Percentiles rank a stretch among this genome's conserved stretches.
These are phyloP conservation scores for Oligia latruncula DNA, from an alignment of 2,888 invertebrate genomes.

Conservation along the genomic window DNA sequence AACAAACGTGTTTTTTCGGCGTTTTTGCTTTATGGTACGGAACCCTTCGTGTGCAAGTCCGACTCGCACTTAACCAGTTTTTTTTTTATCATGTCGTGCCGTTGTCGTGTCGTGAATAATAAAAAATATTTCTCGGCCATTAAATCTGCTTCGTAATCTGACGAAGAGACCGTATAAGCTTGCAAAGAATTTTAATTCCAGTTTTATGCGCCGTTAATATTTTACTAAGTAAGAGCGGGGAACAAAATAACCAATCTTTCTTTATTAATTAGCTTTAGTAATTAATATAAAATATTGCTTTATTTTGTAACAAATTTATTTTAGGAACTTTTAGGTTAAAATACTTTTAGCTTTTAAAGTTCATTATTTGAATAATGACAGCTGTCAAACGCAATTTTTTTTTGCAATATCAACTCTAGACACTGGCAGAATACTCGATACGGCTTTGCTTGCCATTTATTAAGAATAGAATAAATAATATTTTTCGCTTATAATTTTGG, in stretches of 20 bases:
- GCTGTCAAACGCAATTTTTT: not conserved
- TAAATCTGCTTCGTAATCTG: conserved; percentile 45
- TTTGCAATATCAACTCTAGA: not conserved
- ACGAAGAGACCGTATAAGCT: conserved; percentile 30
- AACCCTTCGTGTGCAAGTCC: no score
- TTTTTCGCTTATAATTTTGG: not conserved
- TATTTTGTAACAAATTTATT: not conserved
- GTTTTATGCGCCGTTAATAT: conserved; percentile 29
- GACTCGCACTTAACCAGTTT: no score
- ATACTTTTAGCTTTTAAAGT: not conserved
- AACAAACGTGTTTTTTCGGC: no score
- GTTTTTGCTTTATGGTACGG: no score
- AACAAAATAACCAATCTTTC: conserved; percentile 26
- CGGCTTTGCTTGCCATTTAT: not conserved
- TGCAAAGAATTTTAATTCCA: conserved; percentile 37
- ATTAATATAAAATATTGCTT: conserved; percentile 20
- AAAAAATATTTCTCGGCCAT: conserved; percentile 18
- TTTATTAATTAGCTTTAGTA: conserved; percentile 34
- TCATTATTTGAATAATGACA: conserved; percentile 12
- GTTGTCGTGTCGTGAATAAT: conserved; percentile 41
- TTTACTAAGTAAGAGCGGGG: conserved; percentile 13
- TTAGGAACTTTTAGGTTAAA: not conserved
- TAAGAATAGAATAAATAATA: not conserved
- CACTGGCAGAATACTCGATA: not conserved
- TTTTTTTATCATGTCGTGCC: conserved; percentile 12